Base-by-base conservation (phyloP, 1,140 invertebrate species). In the Bombus waltoni region DNA sequence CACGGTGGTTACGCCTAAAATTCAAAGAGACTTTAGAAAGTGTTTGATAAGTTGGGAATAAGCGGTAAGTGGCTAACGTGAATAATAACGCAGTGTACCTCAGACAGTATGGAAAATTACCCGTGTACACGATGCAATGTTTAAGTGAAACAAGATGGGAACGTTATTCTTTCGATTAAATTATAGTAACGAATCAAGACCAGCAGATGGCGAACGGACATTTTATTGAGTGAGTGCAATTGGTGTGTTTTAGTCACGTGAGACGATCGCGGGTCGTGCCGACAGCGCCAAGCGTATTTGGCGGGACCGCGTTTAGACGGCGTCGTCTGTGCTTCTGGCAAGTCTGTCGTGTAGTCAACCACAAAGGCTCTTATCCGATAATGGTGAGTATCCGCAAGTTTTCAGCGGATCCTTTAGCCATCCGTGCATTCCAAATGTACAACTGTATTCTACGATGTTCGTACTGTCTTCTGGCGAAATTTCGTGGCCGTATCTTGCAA, bases 341-440 rank as follows among this genome's bases (percentile, higher is more conserved):
- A 88, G 87, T 88, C 87, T 92, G 82, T 90, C 90, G 91, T 92
- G 85, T 90, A 92, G 91, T 86, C 92, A 93, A 92, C 83, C 87
- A 77, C 91, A 91, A 92, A 93, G 88, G 88, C 79, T 92, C 86
- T 90, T 87, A 80, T 88, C 90, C 85, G 90, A 94, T 86, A 92
- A 96, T 96, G 95, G 95, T 96, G 91, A 95, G 95, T 95, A 95
- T 95, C 95, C 94, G 91, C 90, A 91, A 95, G 94, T 95, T 95
- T 96, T 87, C 88, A 70, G 85, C 88, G 90, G 85, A 93, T 91
- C 90, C 91, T 92, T 78, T 74, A 83, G 88, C 91, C 94, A 94
- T 94, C 94, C 91, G 70, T 13, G 13, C 35, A 80, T 87, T 76
- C 90, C 73, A 75, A 75, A 70, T 59, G 66, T 88, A 90, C 81